Percentiles rank a stretch among this genome's conserved stretches.
Evolutionary conservation across 2,113 vertebrate species (phyloP).

Genomic region (Leucoraja erinaceus): DNA sequence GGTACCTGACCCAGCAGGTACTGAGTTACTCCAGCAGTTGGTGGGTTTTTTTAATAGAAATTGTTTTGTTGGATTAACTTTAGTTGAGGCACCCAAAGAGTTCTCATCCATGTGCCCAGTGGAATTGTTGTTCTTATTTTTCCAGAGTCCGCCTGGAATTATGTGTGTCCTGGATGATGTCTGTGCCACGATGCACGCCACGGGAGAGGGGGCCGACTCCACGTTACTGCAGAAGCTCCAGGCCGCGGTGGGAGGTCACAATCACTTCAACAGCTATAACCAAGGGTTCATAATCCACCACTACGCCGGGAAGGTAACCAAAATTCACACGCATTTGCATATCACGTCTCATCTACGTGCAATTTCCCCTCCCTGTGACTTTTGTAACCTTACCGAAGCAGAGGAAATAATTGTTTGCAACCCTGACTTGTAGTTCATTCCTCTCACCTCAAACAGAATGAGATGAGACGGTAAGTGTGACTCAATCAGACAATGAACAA

Average conservation of each 20-base stretch:
- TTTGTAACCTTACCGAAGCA: too few relatives aligned
- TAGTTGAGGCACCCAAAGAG: neutral
- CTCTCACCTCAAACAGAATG: neutral
- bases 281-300: conserved; percentile 88
- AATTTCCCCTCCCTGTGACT: neutral
- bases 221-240: conserved; percentile 91
- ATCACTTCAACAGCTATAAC: conserved; percentile 95
- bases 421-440: neutral
- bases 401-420: neutral
- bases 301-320: conserved; percentile 83
- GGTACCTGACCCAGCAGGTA: too few relatives aligned
- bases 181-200: conserved; percentile 93
- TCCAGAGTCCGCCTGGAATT: conserved; percentile 83
- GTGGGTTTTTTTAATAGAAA: too few relatives aligned
- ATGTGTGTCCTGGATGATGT: conserved; percentile 96
- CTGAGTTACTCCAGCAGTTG: too few relatives aligned
- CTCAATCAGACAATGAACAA: neutral
- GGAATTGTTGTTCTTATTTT: neutral
- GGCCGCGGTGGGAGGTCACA: conserved; percentile 77
- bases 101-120: neutral
- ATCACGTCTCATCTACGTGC: neutral
- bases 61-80: neutral
- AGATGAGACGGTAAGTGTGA: neutral
- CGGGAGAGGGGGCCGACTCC: conserved; percentile 80
- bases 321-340: neutral